Base-by-base conservation (phyloP, 2,888 invertebrate species). In the Molorchus minor region DNA sequence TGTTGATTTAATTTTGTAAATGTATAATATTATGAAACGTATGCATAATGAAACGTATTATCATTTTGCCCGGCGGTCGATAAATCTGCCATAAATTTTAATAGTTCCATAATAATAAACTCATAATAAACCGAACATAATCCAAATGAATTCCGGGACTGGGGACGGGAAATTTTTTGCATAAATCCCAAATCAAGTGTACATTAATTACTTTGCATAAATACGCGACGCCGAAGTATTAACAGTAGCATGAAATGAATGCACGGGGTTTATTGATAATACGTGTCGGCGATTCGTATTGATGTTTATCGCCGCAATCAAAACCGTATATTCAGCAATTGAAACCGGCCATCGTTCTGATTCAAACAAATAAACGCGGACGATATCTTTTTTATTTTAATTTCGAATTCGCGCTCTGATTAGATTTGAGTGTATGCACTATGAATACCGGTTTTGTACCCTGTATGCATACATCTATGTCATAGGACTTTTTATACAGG, bases 81-180 rank as follows among this genome's bases (percentile, higher is more conserved):
- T 70, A 66, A 69, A 68, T 68, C 67, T 64, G 52, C 54, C 62
- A 69, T 67, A 67, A 65, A 71, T 69, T 68, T 68, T 64, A 66
- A 67, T 67, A 57, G 59, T 36, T 38, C 49, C 56, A 53, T 56
- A 56, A 58, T 64, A 65, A 68, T 63, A 66, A 61, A 67, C 51
- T 61, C 59, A 68, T 69, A 68, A 33, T 68, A 67, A 64, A 68
- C 63, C 64, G 47, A 62, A 54, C 53, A 61, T 65, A 68, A 68
- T 63, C 64, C 62, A 49, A 63, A 61, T 64, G 66, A 61, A 64
- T 52, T 62, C 57, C 56, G 45, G 43, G 58, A 35, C 55, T 53
- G 44, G 59, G 65, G 64, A 65, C 62, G 45, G 52, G 33, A 55
- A 41, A 36, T 60, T 64, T 64, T 62, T 49, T 46, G 55, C 51